Evolutionary conservation across 2,113 vertebrate genomes (phyloP).

Genomic region (Agapornis roseicollis): DNA sequence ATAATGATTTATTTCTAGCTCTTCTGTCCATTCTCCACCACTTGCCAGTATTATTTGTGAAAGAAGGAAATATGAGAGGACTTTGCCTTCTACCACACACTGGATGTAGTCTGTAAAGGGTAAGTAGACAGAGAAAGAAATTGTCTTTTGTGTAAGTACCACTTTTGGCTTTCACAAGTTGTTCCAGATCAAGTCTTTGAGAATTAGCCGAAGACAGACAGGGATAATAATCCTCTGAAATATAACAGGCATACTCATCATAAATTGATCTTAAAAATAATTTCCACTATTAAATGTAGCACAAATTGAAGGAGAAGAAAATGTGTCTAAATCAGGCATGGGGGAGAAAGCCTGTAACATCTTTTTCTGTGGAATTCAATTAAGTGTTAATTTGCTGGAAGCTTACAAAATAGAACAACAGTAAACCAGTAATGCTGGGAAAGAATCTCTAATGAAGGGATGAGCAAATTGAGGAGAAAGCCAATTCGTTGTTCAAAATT

Average conservation of each 20-base stretch:
- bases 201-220: not conserved
- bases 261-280: conserved; percentile 1
- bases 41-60: not conserved
- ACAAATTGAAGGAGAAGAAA: not conserved
- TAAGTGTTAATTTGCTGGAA: conserved; percentile 9
- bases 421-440: not conserved
- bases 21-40: not conserved
- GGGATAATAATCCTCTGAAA: not conserved
- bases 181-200: conserved; percentile 3
- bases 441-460: not conserved
- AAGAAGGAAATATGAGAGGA: not conserved
- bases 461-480: not conserved
- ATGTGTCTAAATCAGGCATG: not conserved
- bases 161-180: not conserved
- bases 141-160: not conserved
- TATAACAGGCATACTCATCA: not conserved
- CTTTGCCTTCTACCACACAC: not conserved
- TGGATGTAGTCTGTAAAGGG: not conserved
- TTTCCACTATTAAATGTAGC: not conserved
- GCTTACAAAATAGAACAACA: not conserved
- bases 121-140: not conserved
- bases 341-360: not conserved
- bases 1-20: not conserved
- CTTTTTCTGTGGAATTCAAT: not conserved
- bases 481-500: not conserved